These are phyloP conservation scores for Amphiura filiformis DNA, from an alignment of 35 echinoderm and acorn worm genomes.

Conservation along the genomic window DNA sequence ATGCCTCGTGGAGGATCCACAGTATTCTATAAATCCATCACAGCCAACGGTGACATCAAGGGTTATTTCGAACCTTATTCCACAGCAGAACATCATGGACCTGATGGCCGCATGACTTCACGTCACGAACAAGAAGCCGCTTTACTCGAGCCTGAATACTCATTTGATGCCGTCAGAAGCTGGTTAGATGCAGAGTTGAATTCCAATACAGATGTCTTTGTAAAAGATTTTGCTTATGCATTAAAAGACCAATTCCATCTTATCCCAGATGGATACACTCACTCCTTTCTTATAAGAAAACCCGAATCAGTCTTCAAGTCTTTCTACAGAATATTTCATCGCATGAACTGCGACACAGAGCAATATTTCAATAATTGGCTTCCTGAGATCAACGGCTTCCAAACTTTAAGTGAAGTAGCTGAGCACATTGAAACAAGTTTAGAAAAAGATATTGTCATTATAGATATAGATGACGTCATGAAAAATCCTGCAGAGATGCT, in stretches of 20 bases:
- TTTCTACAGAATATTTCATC: constrained; percentile 4
- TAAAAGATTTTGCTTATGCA: constrained; percentile 34
- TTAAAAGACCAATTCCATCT: background rate
- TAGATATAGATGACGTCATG: constrained; percentile 31
- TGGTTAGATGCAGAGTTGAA: background rate
- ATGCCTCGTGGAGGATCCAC: constrained; percentile 14
- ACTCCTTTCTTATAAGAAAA: constrained; percentile 34
- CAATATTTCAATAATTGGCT: background rate
- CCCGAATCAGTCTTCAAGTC: constrained; percentile 11
- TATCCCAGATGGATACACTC: constrained; percentile 19
- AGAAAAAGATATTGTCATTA: background rate
- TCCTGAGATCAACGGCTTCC: background rate
- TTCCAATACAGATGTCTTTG: background rate
- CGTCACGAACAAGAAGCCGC: background rate
- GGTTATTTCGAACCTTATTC: constrained; percentile 19
- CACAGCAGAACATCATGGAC: constrained; percentile 23
- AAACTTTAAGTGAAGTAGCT: background rate
- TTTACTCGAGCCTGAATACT: background rate
- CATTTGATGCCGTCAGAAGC: background rate
- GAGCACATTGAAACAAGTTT: constrained; percentile 12
- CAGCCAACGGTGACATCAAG: background rate
- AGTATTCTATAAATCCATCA: constrained; percentile 7
- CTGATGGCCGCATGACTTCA: background rate
- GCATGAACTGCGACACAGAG: background rate
- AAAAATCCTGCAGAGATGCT: constrained; percentile 10